Conservation (phyloP, 92 coral and sea anemone genomes). For the Epizoanthus scotinus region DNA sequence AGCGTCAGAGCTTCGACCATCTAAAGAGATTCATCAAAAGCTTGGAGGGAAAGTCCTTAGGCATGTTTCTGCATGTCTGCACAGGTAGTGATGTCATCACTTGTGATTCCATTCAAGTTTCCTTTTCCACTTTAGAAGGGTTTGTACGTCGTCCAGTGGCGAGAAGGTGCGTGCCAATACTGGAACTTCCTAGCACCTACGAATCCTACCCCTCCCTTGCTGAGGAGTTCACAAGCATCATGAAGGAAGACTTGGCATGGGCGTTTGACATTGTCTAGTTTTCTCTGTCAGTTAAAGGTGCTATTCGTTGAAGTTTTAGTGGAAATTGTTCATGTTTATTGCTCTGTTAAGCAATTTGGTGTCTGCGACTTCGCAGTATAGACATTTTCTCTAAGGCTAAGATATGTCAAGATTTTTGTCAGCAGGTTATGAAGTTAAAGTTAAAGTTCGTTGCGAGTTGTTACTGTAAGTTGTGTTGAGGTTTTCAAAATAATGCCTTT, state of each 20-base stretch:
- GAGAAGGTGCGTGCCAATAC: conserved; percentile 25
- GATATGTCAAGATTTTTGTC: conserved; percentile 19
- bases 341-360: conserved; percentile 28
- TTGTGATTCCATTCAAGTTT: conserved; percentile 3
- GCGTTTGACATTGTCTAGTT: conserved; percentile 47
- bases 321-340: conserved; percentile 23
- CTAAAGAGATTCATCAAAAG: conserved; percentile 25
- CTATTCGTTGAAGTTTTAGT: neutral
- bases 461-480: conserved; percentile 29
- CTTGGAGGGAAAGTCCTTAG: conserved; percentile 32
- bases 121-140: conserved; percentile 5
- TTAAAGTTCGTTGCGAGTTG: conserved; percentile 20
- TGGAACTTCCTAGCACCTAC: conserved; percentile 35
- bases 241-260: conserved; percentile 51
- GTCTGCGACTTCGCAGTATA: conserved; percentile 32
- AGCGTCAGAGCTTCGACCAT: conserved; percentile 27
- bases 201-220: conserved; percentile 44
- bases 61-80: conserved; percentile 20
- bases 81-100: conserved; percentile 38
- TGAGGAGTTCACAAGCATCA: conserved; percentile 30
- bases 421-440: conserved; percentile 22
- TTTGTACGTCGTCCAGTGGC: conserved; percentile 31
- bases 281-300: conserved; percentile 25
- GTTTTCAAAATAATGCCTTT: neutral
- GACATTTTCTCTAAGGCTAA: conserved; percentile 25